Evolutionary conservation across 1,140 invertebrate species (phyloP).

Genomic region (Leptinotarsa defecta): DNA sequence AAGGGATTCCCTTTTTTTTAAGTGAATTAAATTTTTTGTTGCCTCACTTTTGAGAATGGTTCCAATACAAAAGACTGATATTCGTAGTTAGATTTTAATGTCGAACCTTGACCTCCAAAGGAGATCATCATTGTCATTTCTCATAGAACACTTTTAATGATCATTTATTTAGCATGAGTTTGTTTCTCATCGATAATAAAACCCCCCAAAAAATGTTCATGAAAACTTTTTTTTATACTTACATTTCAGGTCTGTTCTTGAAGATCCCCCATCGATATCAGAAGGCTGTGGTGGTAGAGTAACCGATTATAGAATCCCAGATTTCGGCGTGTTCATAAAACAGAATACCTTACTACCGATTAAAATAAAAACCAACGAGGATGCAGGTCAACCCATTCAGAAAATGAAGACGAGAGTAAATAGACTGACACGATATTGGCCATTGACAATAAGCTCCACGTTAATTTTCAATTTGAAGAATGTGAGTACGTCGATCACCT

Average conservation of each 20-base stretch:
- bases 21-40: too few species aligned
- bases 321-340: conserved; percentile 88
- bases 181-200: too few species aligned
- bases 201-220: too few species aligned
- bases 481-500: neutral
- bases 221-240: neutral
- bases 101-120: too few species aligned
- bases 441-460: conserved; percentile 87
- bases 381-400: conserved; percentile 58
- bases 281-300: conserved; percentile 92
- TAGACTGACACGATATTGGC: conserved; percentile 88
- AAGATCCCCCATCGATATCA: conserved; percentile 93
- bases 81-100: too few species aligned
- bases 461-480: conserved; percentile 86
- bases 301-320: conserved; percentile 86
- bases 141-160: too few species aligned
- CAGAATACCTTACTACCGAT: conserved; percentile 79
- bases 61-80: too few species aligned
- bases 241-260: conserved; percentile 72
- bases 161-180: too few species aligned
- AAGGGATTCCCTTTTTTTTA: too few species aligned
- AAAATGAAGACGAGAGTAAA: conserved; percentile 73
- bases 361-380: conserved; percentile 56
- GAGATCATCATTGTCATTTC: too few species aligned
- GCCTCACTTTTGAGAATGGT: too few species aligned